These are phyloP conservation scores for Brenthis ino DNA, from an alignment of 2,888 invertebrate genomes.

Conservation along the genomic window DNA sequence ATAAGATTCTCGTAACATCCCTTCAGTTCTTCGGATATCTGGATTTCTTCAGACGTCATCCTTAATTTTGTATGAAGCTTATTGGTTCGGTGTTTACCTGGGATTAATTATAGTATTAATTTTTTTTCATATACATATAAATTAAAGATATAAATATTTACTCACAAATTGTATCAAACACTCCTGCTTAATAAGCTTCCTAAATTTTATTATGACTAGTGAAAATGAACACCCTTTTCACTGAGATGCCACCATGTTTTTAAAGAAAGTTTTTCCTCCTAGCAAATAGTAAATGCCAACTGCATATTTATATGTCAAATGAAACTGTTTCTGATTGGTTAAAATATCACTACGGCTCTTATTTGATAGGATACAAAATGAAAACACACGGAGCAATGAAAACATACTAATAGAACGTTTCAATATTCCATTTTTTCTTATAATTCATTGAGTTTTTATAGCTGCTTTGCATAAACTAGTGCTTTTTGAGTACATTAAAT, in stretches of 20 bases:
- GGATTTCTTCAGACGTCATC: slow-evolving; percentile 80
- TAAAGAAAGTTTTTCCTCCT: slow-evolving; percentile 44
- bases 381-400: neutral
- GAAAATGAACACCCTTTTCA: slow-evolving; percentile 69
- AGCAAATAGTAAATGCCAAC: slow-evolving; percentile 14
- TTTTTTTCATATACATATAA: neutral
- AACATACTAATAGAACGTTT: slow-evolving; percentile 3
- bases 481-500: neutral
- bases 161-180: slow-evolving; percentile 81
- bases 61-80: slow-evolving; percentile 75
- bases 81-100: slow-evolving; percentile 77
- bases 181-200: slow-evolving; percentile 78
- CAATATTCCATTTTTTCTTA: neutral
- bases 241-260: slow-evolving; percentile 80
- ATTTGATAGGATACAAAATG: neutral
- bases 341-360: neutral
- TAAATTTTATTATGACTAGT: slow-evolving; percentile 69
- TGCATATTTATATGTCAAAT: slow-evolving; percentile 14
- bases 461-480: neutral
- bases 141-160: slow-evolving; percentile 34
- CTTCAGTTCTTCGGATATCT: slow-evolving; percentile 83
- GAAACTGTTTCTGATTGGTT: slow-evolving; percentile 12
- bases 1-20: slow-evolving; percentile 95
- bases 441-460: neutral
- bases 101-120: slow-evolving; percentile 38